phyloP scores from a whole-genome alignment of 2,113 vertebrate genomes.

The Onychostruthus taczanowskii region DNA sequence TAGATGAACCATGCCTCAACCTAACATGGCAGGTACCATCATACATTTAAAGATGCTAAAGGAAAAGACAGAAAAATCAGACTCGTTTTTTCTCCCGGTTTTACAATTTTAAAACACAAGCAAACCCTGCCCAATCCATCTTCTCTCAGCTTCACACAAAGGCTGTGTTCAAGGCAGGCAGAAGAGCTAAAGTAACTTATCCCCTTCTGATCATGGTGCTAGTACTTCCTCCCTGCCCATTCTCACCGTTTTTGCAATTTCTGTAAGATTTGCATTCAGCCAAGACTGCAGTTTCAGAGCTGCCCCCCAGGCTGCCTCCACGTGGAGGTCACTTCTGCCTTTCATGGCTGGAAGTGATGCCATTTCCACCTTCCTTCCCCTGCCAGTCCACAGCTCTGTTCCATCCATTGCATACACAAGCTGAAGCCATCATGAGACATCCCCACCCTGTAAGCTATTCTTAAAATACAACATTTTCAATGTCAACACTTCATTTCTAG shows the following conservation, averaged over 20 bases:
- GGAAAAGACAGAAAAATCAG: not conserved
- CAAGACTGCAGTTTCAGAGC: not conserved
- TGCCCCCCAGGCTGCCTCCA: not conserved
- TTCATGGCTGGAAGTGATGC: not conserved
- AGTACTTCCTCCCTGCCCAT: fast-evolving
- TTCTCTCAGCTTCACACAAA: not conserved
- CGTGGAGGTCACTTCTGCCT: not conserved
- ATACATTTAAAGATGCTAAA: not conserved
- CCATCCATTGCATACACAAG: not conserved
- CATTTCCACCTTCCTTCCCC: not conserved
- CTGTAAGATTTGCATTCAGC: not conserved
- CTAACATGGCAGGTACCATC: not conserved
- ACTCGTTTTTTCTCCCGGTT: not conserved
- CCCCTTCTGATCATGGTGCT: not conserved
- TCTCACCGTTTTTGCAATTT: not conserved
- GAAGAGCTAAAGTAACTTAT: not conserved
- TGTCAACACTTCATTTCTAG: not conserved
- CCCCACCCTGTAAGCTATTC: not conserved
- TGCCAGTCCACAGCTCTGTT: not conserved
- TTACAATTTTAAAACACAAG: not conserved
- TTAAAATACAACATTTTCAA: not conserved
- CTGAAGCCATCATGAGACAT: not conserved
- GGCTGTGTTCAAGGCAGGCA: not conserved
- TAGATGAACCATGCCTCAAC: fast-evolving
- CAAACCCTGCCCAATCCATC: not conserved